Evolutionary conservation across 2,888 invertebrate species (phyloP).

Genomic region (Tipula confusa): DNA sequence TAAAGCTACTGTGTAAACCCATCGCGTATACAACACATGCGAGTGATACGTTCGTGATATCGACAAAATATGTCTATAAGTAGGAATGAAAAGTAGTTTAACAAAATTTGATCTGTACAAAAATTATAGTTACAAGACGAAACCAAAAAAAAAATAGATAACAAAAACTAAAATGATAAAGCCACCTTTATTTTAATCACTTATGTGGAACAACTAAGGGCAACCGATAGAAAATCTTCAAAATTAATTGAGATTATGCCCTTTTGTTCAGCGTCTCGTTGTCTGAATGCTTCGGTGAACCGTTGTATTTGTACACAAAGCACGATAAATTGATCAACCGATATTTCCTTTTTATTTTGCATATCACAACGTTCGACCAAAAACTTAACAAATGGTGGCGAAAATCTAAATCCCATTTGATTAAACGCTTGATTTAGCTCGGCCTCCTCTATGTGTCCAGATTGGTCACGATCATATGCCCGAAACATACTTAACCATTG

Average conservation of each 20-base stretch:
- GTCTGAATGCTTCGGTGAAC: conserved; percentile 81
- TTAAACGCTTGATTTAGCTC: conserved; percentile 74
- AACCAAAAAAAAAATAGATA: not conserved
- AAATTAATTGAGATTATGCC: conserved; percentile 81
- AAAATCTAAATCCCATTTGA: conserved; percentile 85
- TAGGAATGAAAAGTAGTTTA: not conserved
- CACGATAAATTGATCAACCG: conserved; percentile 85
- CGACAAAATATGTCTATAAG: not conserved
- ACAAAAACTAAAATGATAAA: not conserved
- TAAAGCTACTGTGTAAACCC: not conserved
- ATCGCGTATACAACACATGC: not conserved
- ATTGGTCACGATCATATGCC: conserved; percentile 78
- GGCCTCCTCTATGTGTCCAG: conserved; percentile 75
- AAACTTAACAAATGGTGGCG: conserved; percentile 70
- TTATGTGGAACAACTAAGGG: conserved; percentile 62
- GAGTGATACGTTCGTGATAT: not conserved
- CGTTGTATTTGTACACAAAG: conserved; percentile 83
- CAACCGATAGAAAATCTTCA: conserved; percentile 85
- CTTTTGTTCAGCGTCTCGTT: conserved; percentile 71
- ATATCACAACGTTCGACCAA: conserved; percentile 67
- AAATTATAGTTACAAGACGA: not conserved
- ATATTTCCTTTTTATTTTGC: conserved; percentile 58
- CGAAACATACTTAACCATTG: conserved; percentile 83
- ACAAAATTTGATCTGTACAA: not conserved
- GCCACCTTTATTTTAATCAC: too few relatives aligned